These are phyloP conservation scores for Schizotus pectinicornis DNA, from an alignment of 2,888 invertebrate genomes.

Conservation along the genomic window DNA sequence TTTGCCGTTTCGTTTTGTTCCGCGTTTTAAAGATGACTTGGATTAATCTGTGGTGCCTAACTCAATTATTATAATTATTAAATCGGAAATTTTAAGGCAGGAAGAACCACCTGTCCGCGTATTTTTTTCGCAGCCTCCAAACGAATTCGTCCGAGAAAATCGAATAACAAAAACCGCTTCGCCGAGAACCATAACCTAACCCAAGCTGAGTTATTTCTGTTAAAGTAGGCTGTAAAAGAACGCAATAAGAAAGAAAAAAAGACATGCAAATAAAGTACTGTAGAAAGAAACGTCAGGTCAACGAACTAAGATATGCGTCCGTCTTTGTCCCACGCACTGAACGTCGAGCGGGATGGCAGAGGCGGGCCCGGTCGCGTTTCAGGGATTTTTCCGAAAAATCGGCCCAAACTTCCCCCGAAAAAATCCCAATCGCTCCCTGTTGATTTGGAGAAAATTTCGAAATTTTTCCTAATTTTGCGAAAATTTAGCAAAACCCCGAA, in stretches of 20 bases:
- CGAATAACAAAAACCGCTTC: not conserved
- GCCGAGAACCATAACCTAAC: constrained; percentile 54
- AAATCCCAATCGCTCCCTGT: too few relatives aligned
- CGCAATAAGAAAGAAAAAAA: constrained; percentile 57
- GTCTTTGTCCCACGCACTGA: constrained; percentile 57
- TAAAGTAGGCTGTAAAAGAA: constrained; percentile 58
- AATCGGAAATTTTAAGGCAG: too few relatives aligned
- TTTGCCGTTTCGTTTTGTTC: constrained; percentile 33
- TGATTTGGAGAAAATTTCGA: too few relatives aligned
- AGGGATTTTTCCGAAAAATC: too few relatives aligned
- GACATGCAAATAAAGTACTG: constrained; percentile 61
- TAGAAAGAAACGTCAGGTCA: constrained; percentile 60
- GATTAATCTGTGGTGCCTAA: constrained; percentile 51
- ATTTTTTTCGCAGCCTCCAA: constrained; percentile 7
- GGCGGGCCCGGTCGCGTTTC: constrained; percentile 32
- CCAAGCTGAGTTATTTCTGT: constrained; percentile 55
- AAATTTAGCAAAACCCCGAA: too few relatives aligned
- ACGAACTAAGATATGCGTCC: constrained; percentile 55
- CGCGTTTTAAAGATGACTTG: constrained; percentile 43
- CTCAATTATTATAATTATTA: constrained; percentile 10
- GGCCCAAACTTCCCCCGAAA: too few relatives aligned
- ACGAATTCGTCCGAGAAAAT: not conserved
- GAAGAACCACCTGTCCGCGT: too few relatives aligned
- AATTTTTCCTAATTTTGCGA: too few relatives aligned
- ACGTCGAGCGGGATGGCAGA: constrained; percentile 39